Conservation (phyloP, 2,113 vertebrate genomes). For the Leuciscus idus region DNA sequence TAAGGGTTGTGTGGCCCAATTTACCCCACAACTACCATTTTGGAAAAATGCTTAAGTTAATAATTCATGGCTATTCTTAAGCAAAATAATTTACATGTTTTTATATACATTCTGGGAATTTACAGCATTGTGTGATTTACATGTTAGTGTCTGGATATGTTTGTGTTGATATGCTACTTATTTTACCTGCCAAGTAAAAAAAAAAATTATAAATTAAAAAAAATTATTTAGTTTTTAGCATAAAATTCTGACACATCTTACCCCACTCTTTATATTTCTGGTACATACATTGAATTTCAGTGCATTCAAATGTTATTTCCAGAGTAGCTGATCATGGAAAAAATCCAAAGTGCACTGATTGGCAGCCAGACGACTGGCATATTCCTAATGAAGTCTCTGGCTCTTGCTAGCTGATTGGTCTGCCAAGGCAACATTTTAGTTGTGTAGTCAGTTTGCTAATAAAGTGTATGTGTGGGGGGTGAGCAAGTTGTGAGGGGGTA, state of each 20-base stretch:
- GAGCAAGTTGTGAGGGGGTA: not conserved
- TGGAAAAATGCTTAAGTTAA: not conserved
- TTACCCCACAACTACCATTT: too few species aligned
- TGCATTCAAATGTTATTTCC: not conserved
- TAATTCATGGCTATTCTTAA: not conserved
- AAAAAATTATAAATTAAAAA: too few species aligned
- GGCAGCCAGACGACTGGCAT: not conserved
- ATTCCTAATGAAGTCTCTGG: slow-evolving; percentile 40
- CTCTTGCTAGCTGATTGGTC: slow-evolving; percentile 21
- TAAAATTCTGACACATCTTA: not conserved
- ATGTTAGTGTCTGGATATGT: not conserved
- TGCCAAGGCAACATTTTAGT: slow-evolving; percentile 20
- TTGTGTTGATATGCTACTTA: not conserved
- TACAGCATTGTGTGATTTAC: not conserved
- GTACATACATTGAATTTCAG: not conserved
- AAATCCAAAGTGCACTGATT: slow-evolving; percentile 1
- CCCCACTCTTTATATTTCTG: not conserved
- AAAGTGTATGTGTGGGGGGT: not conserved
- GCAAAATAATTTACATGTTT: not conserved
- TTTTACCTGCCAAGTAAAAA: too few species aligned
- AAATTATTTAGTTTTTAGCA: not conserved
- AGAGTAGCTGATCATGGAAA: not conserved
- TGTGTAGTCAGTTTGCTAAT: slow-evolving; percentile 28
- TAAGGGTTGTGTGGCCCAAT: not conserved
- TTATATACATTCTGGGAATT: not conserved